Base-by-base conservation (phyloP, 2,113 vertebrate genomes). In the Eidolon helvum region DNA sequence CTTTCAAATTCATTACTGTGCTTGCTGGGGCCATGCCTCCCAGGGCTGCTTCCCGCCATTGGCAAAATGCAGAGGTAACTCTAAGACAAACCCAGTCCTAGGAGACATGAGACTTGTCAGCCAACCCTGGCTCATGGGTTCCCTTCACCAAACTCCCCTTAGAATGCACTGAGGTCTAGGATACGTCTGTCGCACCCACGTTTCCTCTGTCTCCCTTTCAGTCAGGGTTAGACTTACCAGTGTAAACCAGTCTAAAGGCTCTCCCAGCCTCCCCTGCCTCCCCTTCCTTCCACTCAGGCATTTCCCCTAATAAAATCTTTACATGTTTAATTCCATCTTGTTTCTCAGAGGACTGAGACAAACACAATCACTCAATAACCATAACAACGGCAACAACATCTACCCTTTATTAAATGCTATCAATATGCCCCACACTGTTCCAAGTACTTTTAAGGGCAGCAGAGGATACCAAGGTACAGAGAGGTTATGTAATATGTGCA, bases 301-400 rank as follows among this genome's bases (percentile, higher is more conserved):
- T 68, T 55, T 82, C 28, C 84, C 65, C 57, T 82, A 55, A 83
- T 89, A 92, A 69, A 92, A 59, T 28, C 53, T 22, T 68, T 55
- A 55, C 63, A 28, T 24, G 26, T 82, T 55, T 59, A 80, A 69
- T 74, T 35, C 45, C 48, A 65, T 65, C 77, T 65, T 50, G 28
- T 68, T 82, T 83, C 90, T 68, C 24, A 0, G 43, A 59, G 69
- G 45, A 69, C 55, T 28, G 5, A 10, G 50, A 55, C 26, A 28
- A 69, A 69, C 12, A 8, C 45, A 87, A 40, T 45, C 53, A 55
- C 61, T 55, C 55, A 63, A 33, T 22, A 59, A 57, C 43, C 90
- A 50, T 45, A 53, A 83, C 11, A 28, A 38, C 9, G 14, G n/a
- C 61, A 85, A 38, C 38, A 50, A 26, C 12, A 57, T 28, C 38